These are phyloP conservation scores for Camponotus floridanus DNA, from an alignment of 1,140 invertebrate genomes.

Conservation along the genomic window DNA sequence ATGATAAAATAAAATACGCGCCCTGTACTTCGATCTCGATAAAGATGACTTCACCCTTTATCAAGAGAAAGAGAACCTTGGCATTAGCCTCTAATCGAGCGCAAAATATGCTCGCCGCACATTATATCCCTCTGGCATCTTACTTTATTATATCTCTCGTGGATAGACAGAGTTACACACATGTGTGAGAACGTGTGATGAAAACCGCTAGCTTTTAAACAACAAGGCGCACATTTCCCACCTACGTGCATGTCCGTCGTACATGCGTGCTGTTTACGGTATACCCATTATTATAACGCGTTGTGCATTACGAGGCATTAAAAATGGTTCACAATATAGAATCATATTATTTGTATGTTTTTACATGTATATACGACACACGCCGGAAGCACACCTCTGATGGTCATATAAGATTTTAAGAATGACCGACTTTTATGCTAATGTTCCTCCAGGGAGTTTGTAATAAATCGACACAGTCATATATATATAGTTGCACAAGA, in stretches of 20 bases:
- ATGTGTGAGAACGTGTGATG: conserved; percentile 11
- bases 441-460: not conserved
- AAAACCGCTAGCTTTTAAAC: conserved; percentile 47
- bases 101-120: conserved; percentile 12
- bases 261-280: conserved; percentile 31
- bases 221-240: conserved; percentile 39
- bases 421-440: conserved; percentile 34
- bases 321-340: not conserved
- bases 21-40: not conserved
- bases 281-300: conserved; percentile 35
- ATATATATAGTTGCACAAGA: not conserved
- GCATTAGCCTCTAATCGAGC: conserved; percentile 52
- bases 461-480: conserved; percentile 5
- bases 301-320: conserved; percentile 22
- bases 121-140: conserved; percentile 36
- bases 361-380: not conserved
- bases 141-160: not conserved
- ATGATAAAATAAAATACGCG: conserved; percentile 12
- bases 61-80: conserved; percentile 37
- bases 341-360: not conserved
- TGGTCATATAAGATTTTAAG: conserved; percentile 43
- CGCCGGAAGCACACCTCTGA: conserved; percentile 34
- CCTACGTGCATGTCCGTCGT: not conserved
- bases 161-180: not conserved
- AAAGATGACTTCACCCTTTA: conserved; percentile 40